phyloP scores from a whole-genome alignment of 2,113 vertebrate species.

The Protomyctophum bolini region DNA sequence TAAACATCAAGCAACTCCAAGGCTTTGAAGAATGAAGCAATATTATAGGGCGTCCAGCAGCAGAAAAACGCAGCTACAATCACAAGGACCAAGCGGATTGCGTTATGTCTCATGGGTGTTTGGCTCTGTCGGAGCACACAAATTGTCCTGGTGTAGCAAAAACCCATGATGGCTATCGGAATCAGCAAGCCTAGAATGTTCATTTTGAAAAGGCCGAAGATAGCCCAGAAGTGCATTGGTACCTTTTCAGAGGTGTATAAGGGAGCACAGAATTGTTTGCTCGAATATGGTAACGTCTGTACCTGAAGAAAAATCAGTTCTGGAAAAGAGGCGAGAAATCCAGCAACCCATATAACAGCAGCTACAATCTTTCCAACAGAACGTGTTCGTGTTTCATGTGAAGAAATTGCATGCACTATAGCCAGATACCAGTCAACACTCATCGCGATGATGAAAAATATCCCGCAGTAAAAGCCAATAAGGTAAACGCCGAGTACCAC shows the following conservation, averaged over 20 bases:
- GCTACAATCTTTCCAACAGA: conserved; percentile 77
- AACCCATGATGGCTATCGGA: conserved; percentile 62
- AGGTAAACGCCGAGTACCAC: conserved; percentile 79
- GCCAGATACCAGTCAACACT: conserved; percentile 90
- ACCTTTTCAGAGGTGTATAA: neutral
- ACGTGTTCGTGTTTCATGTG: conserved; percentile 78
- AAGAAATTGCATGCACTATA: conserved; percentile 86
- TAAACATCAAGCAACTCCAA: conserved; percentile 28
- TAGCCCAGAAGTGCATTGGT: accelerated
- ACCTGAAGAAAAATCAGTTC: conserved; percentile 65
- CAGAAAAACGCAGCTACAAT: conserved; percentile 73
- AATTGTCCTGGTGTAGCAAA: conserved; percentile 76
- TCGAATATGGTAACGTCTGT: neutral
- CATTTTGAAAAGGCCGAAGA: conserved; percentile 66
- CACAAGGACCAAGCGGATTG: conserved; percentile 64
- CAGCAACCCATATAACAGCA: conserved; percentile 74
- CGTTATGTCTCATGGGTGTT: conserved; percentile 57
- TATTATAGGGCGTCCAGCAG: conserved; percentile 79
- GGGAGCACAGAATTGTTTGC: accelerated
- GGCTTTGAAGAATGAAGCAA: conserved; percentile 55
- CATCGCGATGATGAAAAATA: conserved; percentile 90
- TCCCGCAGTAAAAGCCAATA: conserved; percentile 84
- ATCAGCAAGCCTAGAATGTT: conserved; percentile 71
- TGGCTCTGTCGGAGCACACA: conserved; percentile 46
- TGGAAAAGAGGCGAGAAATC: conserved; percentile 78